Evolutionary conservation across 2,113 vertebrate species (phyloP), one percentile per base, ranked within the genome.

Genomic region (Ailuropoda melanoleuca): DNA sequence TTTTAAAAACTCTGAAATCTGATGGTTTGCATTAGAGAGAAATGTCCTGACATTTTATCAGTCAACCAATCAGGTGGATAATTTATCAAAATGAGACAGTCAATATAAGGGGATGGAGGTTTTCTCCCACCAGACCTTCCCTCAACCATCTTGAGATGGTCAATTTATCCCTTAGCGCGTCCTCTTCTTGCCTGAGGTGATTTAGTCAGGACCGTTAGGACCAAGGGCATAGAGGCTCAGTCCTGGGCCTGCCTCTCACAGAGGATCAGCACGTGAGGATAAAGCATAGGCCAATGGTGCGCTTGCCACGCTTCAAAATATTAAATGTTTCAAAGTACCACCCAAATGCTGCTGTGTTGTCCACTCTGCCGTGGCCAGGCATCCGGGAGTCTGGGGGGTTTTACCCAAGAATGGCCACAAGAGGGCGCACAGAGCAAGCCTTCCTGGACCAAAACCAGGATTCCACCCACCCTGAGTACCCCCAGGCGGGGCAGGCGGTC

Each of bases 401-500:
- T 55, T 81, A 31, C 62, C 62, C 19, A 0, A 43, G 3, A 4
- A 7, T 14, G 26, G 58, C 86, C 98, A 66, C 93, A 21, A 88
- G 98, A 91, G 93, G 96, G 88, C 48, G 53, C 55, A 18, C 14
- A 64, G 74, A 89, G 75, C 93, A 68, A 60, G 8, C 39, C n/a
- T 72, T 18, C 31, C 29, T 1, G 62, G 43, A 53, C 50, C 26
- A 1, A 55, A 24, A 37, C 85, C 48, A 0, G 86, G 39, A 13
- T 26, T 4, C 48, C 70, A 2, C 13, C 26, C 11, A 0, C 29
- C 5, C 46, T 2, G 3, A 11, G 43, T 0, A 18, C 23, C 62
- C 26, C 1, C 19, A 8, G 66, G 23, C 29, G 8, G 0, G 29
- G 56, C 29, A 3, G 3, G 50, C 21, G 0, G 53, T 58, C 86